Evolutionary conservation across 2,113 vertebrate species (phyloP).

Genomic region (Macrotus californicus): DNA sequence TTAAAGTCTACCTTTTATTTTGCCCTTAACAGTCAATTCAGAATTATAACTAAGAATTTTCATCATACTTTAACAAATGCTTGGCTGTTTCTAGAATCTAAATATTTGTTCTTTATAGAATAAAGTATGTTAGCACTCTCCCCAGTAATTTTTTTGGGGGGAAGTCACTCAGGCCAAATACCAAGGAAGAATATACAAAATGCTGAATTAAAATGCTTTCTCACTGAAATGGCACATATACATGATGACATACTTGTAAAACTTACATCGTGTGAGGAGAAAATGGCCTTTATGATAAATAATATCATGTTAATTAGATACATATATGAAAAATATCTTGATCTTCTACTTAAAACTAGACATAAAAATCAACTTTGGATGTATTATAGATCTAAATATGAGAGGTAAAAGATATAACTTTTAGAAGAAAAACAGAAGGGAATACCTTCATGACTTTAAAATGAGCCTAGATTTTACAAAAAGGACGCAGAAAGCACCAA

Average conservation of each 20-base stretch:
- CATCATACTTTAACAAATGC: slow-evolving; percentile 3
- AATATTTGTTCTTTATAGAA: not conserved
- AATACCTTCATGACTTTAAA: not conserved
- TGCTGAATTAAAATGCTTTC: not conserved
- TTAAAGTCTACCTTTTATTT: slow-evolving; percentile 13
- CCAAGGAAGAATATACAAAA: slow-evolving; percentile 25
- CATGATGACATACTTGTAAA: not conserved
- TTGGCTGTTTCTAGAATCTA: not conserved
- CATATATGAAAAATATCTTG: not conserved
- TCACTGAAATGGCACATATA: not conserved
- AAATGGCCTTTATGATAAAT: not conserved
- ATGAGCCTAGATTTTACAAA: not conserved
- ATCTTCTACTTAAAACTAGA: not conserved
- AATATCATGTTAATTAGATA: not conserved
- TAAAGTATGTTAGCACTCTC: not conserved
- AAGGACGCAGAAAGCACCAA: not conserved
- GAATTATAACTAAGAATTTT: slow-evolving; percentile 30
- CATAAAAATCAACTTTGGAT: not conserved
- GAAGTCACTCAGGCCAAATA: not conserved
- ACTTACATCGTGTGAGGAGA: not conserved
- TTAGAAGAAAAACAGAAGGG: slow-evolving; percentile 10
- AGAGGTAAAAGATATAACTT: not conserved
- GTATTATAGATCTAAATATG: not conserved
- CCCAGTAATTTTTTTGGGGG: not conserved
- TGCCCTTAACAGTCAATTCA: not conserved